These are phyloP conservation scores for Arge pagana DNA, from an alignment of 2,888 invertebrate genomes.

Conservation along the genomic window DNA sequence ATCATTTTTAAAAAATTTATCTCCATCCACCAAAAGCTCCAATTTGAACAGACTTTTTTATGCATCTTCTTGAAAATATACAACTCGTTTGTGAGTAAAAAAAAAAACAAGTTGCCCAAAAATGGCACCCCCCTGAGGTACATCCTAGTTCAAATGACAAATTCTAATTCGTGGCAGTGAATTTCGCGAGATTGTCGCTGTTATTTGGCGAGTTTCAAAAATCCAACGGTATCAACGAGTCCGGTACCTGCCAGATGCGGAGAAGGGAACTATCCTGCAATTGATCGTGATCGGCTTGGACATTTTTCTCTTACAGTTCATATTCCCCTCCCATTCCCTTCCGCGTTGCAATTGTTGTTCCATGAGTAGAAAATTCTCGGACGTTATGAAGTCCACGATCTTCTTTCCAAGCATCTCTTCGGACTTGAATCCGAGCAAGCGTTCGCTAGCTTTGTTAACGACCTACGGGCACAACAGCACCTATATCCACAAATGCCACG, in stretches of 20 bases:
- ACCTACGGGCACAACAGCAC: conserved; percentile 69
- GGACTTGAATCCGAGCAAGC: conserved; percentile 74
- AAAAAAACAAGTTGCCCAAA: too few relatives aligned
- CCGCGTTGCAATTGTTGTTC: conserved; percentile 68
- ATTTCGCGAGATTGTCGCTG: too few relatives aligned
- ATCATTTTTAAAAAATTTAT: too few relatives aligned
- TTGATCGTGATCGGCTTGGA: conserved; percentile 79
- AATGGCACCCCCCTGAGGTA: too few relatives aligned
- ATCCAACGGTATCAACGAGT: too few relatives aligned
- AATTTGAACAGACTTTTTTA: too few relatives aligned
- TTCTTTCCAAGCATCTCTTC: conserved; percentile 68
- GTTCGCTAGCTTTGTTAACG: conserved; percentile 85
- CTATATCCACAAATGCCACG: background rate
- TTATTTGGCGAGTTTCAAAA: too few relatives aligned
- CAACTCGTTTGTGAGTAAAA: too few relatives aligned
- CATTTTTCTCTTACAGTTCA: conserved; percentile 74
- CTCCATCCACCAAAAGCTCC: too few relatives aligned
- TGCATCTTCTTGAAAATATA: too few relatives aligned
- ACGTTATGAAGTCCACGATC: conserved; percentile 62
- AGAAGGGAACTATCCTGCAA: conserved; percentile 79
- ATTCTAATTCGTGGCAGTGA: too few relatives aligned
- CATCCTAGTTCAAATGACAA: too few relatives aligned
- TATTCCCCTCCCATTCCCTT: conserved; percentile 78
- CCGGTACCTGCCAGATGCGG: conserved; percentile 65
- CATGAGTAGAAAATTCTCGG: conserved; percentile 63